Percentiles rank a stretch among this genome's conserved stretches.
Conservation (phyloP, 2,888 invertebrate genomes). For the Gisinianus flammeolus region DNA sequence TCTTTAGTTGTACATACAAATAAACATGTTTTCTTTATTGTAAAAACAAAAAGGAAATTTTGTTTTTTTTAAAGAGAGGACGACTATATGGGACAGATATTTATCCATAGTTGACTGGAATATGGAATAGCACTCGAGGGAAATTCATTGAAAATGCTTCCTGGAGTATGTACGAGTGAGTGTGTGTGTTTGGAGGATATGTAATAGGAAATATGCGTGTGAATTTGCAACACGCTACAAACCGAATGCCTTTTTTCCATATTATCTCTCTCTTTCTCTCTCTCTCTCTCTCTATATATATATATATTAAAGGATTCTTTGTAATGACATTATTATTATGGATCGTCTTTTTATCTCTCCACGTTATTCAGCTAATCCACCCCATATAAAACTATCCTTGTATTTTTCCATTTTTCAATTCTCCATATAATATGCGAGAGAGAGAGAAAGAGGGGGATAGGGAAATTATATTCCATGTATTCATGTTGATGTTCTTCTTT, state of each 20-base stretch:
- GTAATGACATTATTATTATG: constrained; percentile 34
- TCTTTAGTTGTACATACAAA: neutral
- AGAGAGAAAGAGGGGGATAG: too few species aligned
- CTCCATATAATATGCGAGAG: neutral
- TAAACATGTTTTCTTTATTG: neutral
- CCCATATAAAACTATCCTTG: neutral
- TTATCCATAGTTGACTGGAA: neutral
- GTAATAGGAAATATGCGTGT: constrained; percentile 31
- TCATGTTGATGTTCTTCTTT: too few species aligned
- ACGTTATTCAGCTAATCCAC: neutral
- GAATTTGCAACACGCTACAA: constrained; percentile 16
- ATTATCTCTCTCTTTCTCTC: too few species aligned
- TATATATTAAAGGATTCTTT: neutral
- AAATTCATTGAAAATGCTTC: constrained; percentile 22
- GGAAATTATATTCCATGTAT: too few species aligned
- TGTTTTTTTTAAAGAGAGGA: constrained; percentile 10
- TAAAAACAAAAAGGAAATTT: neutral
- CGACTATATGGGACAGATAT: neutral
- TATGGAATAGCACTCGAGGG: constrained; percentile 24
- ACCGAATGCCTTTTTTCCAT: neutral
- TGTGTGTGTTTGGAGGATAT: neutral
- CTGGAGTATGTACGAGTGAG: neutral
- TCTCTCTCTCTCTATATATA: neutral
- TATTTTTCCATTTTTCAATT: neutral
- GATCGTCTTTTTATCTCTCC: constrained; percentile 17